These are phyloP conservation scores for Acanthococcus lagerstroemiae DNA, from an alignment of 2,888 invertebrate species.

Conservation along the genomic window DNA sequence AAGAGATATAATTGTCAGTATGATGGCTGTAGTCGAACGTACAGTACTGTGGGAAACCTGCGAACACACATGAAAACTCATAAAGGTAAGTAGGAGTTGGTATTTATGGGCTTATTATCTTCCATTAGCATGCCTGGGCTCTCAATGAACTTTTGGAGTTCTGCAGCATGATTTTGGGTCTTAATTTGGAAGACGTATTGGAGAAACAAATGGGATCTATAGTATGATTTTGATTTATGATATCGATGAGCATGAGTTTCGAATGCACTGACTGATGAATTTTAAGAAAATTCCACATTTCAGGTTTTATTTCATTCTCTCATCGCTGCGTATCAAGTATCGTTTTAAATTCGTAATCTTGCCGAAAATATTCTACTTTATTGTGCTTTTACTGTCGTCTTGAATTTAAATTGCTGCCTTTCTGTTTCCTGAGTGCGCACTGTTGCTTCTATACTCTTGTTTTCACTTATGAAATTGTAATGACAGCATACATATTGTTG, in stretches of 20 bases:
- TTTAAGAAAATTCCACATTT: too few species aligned
- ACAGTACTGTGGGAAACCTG: constrained; percentile 87
- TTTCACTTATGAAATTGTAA: too few species aligned
- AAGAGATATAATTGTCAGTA: constrained; percentile 78
- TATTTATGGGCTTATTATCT: background rate
- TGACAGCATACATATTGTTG: too few species aligned
- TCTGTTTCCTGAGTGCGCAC: too few species aligned
- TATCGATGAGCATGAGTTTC: background rate
- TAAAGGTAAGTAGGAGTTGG: constrained; percentile 62
- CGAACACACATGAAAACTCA: constrained; percentile 93
- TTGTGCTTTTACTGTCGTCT: too few species aligned
- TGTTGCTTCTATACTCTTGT: too few species aligned
- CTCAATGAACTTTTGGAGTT: background rate
- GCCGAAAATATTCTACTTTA: too few species aligned
- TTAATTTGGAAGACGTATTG: background rate
- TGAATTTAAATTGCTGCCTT: too few species aligned
- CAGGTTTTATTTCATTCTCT: too few species aligned
- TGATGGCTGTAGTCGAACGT: constrained; percentile 75
- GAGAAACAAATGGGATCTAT: background rate
- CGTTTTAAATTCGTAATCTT: too few species aligned
- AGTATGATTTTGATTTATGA: background rate
- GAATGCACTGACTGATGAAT: too few species aligned
- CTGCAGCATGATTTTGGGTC: background rate
- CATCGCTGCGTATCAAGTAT: too few species aligned
- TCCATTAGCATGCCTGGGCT: background rate